Evolutionary conservation across 2,888 invertebrate species (phyloP).

Genomic region (Ptychoptera contaminata): DNA sequence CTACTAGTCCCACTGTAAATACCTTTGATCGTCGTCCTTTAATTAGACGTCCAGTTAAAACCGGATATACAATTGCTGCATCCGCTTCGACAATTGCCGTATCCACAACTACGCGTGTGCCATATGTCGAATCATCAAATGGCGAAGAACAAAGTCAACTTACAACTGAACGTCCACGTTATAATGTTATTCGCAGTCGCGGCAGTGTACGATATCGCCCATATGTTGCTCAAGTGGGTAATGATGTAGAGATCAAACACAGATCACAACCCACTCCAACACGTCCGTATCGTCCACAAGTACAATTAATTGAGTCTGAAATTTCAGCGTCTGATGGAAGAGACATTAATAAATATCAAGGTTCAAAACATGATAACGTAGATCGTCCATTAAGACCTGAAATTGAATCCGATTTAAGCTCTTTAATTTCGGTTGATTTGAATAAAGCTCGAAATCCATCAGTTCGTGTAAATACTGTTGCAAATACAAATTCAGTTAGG

Average conservation of each 20-base stretch:
- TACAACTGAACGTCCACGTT: not conserved
- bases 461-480: not conserved
- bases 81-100: no score
- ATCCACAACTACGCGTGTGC: no score
- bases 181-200: not conserved
- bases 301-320: not conserved
- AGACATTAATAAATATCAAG: not conserved
- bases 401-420: conserved; percentile 15
- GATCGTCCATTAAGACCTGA: conserved; percentile 2
- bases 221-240: not conserved
- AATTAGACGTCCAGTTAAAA: no score
- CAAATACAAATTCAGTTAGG: not conserved
- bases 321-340: not conserved
- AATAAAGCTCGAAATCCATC: conserved; percentile 9
- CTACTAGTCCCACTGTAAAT: not conserved
- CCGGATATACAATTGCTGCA: no score
- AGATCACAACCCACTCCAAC: conserved; percentile 2
- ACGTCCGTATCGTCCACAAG: not conserved
- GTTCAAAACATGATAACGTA: not conserved
- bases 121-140: no score
- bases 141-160: no score
- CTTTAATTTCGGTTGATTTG: conserved; percentile 17
- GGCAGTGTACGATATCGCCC: not conserved
- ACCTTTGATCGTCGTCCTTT: no score
- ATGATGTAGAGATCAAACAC: not conserved